Evolutionary conservation across 2,888 invertebrate genomes (phyloP), one percentile per base, ranked within the genome.

Genomic region (Agriopis leucophaearia): DNA sequence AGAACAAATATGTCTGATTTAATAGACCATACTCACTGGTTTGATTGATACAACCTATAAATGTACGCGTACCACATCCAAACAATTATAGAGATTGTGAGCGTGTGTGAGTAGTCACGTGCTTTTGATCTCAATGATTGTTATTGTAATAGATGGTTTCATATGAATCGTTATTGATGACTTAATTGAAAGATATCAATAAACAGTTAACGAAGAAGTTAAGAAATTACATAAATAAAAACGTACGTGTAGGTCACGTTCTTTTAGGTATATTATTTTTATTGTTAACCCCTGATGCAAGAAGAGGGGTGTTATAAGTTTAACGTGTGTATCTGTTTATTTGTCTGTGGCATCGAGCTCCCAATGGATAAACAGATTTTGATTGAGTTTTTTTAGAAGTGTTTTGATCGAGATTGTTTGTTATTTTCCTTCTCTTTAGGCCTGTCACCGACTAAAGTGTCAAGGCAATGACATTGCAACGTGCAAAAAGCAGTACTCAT

Each of bases 11-110:
- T 44, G n/a, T 38, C 16, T 52, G 50, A 69, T 72, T 67, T 64
- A 56, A 72, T 74, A 76, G 80, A 65, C 74, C 77, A 77, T 67
- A 62, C 60, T 59, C 58, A 74, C 75, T 78, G 81, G 83, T 52
- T 64, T 47, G 54, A 63, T 59, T 63, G 63, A 50, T 42, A 55
- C 58, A 18, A 57, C 52, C n/a, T n/a, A 50, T 45, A 45, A 47
- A 38, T 45, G 52, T 15, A 45, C 13, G 6, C 36, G 35, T 54
- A 62, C 51, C 12, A 66, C 66, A 67, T 58, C 13, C 42, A 62
- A 62, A 58, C 67, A 52, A 51, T 54, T 66, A 12, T 50, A 58
- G 48, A 18, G 54, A 48, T 36, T 59, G 42, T 57, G 51, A 35
- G 48, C 12, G 2, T 57, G 50, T 63, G 68, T 66, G 71, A 12